phyloP scores from a whole-genome alignment of 2,113 vertebrate species.

The Paramormyrops kingsleyae region DNA sequence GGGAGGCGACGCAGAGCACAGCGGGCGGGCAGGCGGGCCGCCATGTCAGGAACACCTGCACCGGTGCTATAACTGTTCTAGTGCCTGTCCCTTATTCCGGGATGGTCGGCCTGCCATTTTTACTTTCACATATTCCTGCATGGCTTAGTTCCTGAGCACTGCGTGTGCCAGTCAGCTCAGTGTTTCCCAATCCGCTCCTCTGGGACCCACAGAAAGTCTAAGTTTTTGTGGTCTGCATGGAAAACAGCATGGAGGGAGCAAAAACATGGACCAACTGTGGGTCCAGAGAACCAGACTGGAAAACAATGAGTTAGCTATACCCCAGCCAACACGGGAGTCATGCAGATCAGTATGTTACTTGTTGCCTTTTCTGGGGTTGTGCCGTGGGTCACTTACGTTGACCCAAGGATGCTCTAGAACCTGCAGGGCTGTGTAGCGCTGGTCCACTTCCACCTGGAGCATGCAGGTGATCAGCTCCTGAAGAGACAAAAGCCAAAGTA shows the following conservation, averaged over 20 bases:
- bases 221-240: too few relatives aligned
- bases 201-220: too few relatives aligned
- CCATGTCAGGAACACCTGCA: neutral
- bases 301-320: neutral
- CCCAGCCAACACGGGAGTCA: neutral
- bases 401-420: conserved; percentile 94
- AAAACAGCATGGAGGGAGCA: too few relatives aligned
- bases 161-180: neutral
- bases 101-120: neutral
- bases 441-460: conserved; percentile 84
- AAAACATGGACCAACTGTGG: neutral
- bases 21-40: neutral
- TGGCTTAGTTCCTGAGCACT: neutral
- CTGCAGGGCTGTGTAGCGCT: conserved; percentile 83
- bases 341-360: too few relatives aligned
- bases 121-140: neutral
- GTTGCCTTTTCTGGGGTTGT: neutral
- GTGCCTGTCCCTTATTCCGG: neutral
- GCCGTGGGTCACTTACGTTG: conserved; percentile 70
- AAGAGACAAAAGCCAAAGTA: conserved; percentile 18
- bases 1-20: neutral
- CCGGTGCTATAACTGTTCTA: neutral
- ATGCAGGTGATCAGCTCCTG: conserved; percentile 89
- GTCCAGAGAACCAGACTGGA: neutral
- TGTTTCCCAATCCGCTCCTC: too few relatives aligned